Base-by-base conservation (phyloP, 2,113 vertebrate genomes). In the Perca flavescens region DNA sequence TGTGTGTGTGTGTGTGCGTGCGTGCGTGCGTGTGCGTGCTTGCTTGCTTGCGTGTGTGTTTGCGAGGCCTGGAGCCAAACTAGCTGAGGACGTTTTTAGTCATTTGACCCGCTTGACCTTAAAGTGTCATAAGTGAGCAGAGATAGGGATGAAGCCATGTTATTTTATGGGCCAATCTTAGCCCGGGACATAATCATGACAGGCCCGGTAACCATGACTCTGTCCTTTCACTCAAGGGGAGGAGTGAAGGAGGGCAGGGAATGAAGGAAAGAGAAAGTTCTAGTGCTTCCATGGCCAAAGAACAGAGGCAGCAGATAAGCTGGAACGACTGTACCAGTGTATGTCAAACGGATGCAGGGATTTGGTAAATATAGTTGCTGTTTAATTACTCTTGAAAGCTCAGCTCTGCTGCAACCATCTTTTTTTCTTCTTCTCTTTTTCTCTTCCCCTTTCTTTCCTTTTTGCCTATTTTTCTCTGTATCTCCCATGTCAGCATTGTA, bases 61-160 rank as follows among this genome's bases (percentile, higher is more conserved):
- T 67, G 66, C 71, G 70, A 74, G 89, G 94, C 92, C 86, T 74
- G 69, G 76, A 91, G 93, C 93, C 92, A 93, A 90, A 87, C 79
- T 82, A 85, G 82, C 92, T 34, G 53, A 80, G 90, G 86, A 92
- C 66, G 71, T 92, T 92, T 95, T 94, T 95, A 95, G 94, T 90
- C 87, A 89, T 93, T 95, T 93, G 94, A 92, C 93, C 93, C 28
- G 7, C n/a, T 72, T 31, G 89, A 95, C 94, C 94, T 95, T 86
- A 88, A 93, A 93, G 95, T 95, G 95, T 95, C 93, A 92, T 90
- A 91, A 94, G 93, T 84, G 86, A 91, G 89, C 74, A 72, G 80
- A 79, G 93, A 95, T 94, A 94, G 90, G 77, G 79, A 82, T 58
- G 84, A 87, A 56, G 89, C 83, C 75, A 82, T 90, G 88, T 83